Evolutionary conservation across 2,797 vertebrate genomes (phyloP), one percentile per base, ranked within the genome.

Genomic region (Sphenopsis melanotis): DNA sequence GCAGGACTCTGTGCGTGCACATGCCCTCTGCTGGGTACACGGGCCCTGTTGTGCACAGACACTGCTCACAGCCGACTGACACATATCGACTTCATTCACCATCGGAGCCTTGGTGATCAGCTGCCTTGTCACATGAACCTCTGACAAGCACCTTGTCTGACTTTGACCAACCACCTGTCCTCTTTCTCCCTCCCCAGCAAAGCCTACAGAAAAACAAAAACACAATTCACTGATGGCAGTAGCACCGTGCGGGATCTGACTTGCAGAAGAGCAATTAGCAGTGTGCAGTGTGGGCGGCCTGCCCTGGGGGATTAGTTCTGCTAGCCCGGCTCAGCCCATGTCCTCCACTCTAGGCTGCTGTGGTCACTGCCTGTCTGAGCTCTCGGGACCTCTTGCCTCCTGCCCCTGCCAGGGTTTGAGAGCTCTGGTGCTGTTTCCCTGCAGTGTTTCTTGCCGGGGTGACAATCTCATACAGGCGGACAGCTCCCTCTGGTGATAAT

Each of bases 401-500:
- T 47, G 34, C 34, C n/a, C 34, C 39, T 39, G 20, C 12, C 61
- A 0, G 47, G 41, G 12, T 37, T 4, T 34, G 29, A 8, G 37
- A 32, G 12, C 32, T 57, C 27, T 2, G 44, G 5, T 69, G 71
- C 52, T 4, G 0, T 5, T 30, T 53, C 42, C 64, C 55, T 7
- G 66, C 39, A 1, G 49, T 9, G 39, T 59, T 74, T 69, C 42
- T 27, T 21, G 8, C 69, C 19, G 91, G 95, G 95, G 95, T 95
- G 91, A 34, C 86, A 89, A 70, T 47, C 79, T 93, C 90, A 2
- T 1, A 37, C 68, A 39, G 83, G 90, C 49, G 5, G 70, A 96
- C 44, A 95, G 95, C 96, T 96, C 94, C 96, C 95, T 95, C 96
- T 96, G 84, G 94, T 96, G 96, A 87, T 96, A 49, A 52, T 88